A percentile compares a stretch with the other conserved stretches of the same genome.
Conservation (phyloP, 1,140 invertebrate species). For the Pachypsylla venusta region DNA sequence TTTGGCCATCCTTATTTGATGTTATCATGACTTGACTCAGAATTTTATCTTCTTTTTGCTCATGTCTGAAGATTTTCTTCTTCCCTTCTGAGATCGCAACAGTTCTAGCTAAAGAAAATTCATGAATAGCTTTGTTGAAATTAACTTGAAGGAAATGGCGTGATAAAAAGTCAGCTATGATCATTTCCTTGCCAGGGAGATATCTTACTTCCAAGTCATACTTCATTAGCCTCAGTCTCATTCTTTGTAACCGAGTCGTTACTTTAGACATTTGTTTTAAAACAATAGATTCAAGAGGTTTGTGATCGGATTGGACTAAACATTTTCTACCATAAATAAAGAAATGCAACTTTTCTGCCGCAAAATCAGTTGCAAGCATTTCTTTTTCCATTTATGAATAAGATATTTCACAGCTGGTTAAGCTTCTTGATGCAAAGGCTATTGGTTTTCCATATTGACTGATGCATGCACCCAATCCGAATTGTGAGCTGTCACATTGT, state of each 20-base stretch:
- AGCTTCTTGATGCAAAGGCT: constrained; percentile 26
- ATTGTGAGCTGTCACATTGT: constrained; percentile 14
- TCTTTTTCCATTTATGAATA: constrained; percentile 24
- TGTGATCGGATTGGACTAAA: constrained; percentile 22
- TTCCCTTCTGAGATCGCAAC: constrained; percentile 17
- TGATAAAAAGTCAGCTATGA: constrained; percentile 31
- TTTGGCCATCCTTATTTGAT: constrained; percentile 30
- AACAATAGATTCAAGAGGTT: constrained; percentile 25
- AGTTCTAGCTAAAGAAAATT: constrained; percentile 22
- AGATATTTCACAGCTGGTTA: constrained; percentile 22
- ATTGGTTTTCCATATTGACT: constrained; percentile 26
- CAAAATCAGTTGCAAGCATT: constrained; percentile 22
- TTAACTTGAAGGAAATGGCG: constrained; percentile 22
- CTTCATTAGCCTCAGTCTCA: constrained; percentile 26
- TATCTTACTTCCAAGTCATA: constrained; percentile 26
- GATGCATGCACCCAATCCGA: constrained; percentile 22
- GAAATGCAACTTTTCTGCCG: constrained; percentile 21
- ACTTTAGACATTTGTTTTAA: constrained; percentile 28
- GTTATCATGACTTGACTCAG: constrained; percentile 22
- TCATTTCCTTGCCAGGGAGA: constrained; percentile 31
- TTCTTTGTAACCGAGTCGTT: constrained; percentile 29
- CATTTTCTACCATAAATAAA: constrained; percentile 22
- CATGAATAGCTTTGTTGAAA: constrained; percentile 20
- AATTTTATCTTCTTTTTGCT: constrained; percentile 22
- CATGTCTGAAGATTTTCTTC: constrained; percentile 22